These are phyloP conservation scores for Marcusenius ussheri DNA, from an alignment of 2,113 vertebrate genomes.

Conservation along the genomic window DNA sequence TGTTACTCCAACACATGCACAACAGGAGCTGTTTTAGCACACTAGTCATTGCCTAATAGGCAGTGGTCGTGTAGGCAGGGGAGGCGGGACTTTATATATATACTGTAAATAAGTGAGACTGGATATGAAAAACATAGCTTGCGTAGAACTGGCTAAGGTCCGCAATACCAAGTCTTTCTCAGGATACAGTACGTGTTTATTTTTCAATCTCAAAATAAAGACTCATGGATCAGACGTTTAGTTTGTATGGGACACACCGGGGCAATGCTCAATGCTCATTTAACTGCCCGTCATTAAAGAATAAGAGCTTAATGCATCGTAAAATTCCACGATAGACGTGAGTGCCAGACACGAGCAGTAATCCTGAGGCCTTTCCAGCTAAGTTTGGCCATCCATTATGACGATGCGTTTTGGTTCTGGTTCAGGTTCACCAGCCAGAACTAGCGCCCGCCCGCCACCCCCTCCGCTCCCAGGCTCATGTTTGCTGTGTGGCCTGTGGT, in stretches of 20 bases:
- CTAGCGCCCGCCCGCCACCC: not conserved
- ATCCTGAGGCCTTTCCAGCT: not conserved
- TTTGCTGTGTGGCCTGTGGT: not conserved
- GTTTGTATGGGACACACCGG: not conserved
- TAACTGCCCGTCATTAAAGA: not conserved
- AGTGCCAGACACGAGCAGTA: not conserved
- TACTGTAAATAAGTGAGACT: not conserved
- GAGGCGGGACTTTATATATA: not conserved
- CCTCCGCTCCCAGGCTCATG: not conserved
- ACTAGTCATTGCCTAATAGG: not conserved
- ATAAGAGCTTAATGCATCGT: not conserved
- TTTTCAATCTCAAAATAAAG: not conserved
- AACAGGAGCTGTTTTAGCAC: not conserved
- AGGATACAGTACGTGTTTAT: not conserved
- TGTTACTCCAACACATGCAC: not conserved
- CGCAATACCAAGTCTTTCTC: not conserved
- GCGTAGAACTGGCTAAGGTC: not conserved
- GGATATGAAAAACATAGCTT: not conserved
- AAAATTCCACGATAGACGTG: not conserved
- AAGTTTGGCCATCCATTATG: not conserved
- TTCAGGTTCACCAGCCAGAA: not conserved
- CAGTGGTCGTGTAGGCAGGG: not conserved
- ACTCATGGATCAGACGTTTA: not conserved
- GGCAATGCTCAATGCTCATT: not conserved
- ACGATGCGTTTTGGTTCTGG: not conserved